A percentile compares a stretch with the other conserved stretches of the same genome.
Conservation (phyloP, 2,888 invertebrate species). For the Agriopis marginaria region DNA sequence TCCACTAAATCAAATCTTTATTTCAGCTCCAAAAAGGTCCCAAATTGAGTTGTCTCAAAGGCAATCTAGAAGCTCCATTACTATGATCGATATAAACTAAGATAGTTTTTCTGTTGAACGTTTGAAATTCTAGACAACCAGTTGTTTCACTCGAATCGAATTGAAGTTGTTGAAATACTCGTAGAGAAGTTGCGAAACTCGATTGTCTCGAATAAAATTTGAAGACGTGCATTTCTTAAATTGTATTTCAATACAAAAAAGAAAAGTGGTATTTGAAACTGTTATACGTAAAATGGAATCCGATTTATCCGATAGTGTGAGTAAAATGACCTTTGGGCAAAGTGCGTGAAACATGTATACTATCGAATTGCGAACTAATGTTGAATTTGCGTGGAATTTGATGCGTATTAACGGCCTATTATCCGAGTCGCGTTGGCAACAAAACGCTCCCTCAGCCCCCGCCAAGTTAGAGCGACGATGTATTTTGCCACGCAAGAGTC, state of each 20-base stretch:
- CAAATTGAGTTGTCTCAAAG: conserved; percentile 50
- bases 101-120: conserved; percentile 24
- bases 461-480: too few relatives aligned
- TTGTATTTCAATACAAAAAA: conserved; percentile 13
- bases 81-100: conserved; percentile 32
- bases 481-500: too few relatives aligned
- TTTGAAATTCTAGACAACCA: conserved; percentile 24
- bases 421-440: too few relatives aligned
- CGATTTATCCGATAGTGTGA: too few relatives aligned
- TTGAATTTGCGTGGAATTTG: too few relatives aligned
- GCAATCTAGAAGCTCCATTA: conserved; percentile 31
- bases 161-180: conserved; percentile 21
- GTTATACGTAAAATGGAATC: too few relatives aligned
- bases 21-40: conserved; percentile 51
- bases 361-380: too few relatives aligned
- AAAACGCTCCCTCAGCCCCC: too few relatives aligned
- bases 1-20: conserved; percentile 53
- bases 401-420: too few relatives aligned
- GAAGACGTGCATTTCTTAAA: conserved; percentile 14
- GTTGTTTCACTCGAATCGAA: conserved; percentile 25
- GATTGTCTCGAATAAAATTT: conserved; percentile 27
- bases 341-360: too few relatives aligned
- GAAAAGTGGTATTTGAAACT: neutral
- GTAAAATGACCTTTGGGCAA: too few relatives aligned
- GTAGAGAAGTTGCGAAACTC: conserved; percentile 24